phyloP scores from a whole-genome alignment of 2,113 vertebrate species.

The Chionis minor region DNA sequence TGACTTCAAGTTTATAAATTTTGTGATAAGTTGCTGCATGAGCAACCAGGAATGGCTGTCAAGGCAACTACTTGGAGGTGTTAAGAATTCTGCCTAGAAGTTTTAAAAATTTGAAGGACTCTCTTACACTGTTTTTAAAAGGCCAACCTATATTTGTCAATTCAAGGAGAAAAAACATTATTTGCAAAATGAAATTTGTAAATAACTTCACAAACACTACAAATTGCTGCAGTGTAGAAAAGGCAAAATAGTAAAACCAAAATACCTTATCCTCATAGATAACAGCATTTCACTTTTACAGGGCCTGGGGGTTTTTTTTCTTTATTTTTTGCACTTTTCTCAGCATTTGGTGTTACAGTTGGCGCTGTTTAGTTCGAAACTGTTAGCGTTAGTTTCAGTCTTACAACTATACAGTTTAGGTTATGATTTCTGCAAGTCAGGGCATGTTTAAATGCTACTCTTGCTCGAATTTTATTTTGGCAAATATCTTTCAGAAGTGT shows the following conservation, averaged over 20 bases:
- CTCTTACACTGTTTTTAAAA: neutral
- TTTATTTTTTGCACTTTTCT: neutral
- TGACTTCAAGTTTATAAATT: neutral
- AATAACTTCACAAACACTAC: neutral
- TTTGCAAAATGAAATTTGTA: neutral
- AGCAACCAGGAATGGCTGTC: neutral
- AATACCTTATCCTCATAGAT: neutral
- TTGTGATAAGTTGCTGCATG: neutral
- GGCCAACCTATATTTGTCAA: neutral
- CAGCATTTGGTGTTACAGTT: neutral
- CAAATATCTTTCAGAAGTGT: neutral
- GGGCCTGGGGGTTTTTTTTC: neutral
- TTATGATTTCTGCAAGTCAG: neutral
- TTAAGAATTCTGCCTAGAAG: neutral
- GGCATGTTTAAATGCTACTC: neutral
- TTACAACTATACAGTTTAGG: neutral
- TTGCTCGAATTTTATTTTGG: neutral
- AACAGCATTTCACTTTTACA: neutral
- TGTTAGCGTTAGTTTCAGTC: neutral
- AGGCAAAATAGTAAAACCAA: neutral
- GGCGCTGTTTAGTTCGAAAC: neutral
- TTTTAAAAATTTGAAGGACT: neutral
- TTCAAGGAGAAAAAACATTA: neutral
- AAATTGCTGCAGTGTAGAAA: neutral
- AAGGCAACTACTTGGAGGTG: neutral